Percentiles rank a stretch among this genome's conserved stretches.
These are phyloP conservation scores for Zeuzera pyrina DNA, from an alignment of 2,888 invertebrate species.

Conservation along the genomic window DNA sequence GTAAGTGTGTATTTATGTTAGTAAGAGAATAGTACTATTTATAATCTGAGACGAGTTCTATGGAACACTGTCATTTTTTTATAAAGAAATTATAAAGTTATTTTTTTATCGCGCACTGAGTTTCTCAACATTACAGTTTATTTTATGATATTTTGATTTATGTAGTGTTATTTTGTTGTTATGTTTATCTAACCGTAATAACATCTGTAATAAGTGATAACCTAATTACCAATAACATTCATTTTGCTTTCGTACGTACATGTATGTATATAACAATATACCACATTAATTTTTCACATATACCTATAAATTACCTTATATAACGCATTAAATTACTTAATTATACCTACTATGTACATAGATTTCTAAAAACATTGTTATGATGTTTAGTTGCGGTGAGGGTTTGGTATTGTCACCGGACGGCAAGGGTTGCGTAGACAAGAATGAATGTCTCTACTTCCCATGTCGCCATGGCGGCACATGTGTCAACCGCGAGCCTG, in stretches of 20 bases:
- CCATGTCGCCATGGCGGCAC: conserved; percentile 95
- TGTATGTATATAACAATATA: background rate
- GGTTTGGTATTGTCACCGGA: conserved; percentile 92
- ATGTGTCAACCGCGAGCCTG: conserved; percentile 93
- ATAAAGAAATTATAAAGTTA: too few relatives aligned
- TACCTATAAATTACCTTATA: conserved; percentile 10
- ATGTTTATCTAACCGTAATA: background rate
- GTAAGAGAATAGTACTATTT: too few relatives aligned
- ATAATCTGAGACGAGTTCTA: too few relatives aligned
- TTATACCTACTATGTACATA: conserved; percentile 16
- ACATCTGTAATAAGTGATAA: too few relatives aligned
- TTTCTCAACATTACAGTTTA: conserved; percentile 17
- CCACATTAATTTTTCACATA: too few relatives aligned
- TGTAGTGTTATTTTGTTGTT: background rate
- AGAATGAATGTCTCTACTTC: conserved; percentile 95
- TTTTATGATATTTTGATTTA: background rate
- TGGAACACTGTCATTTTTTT: too few relatives aligned
- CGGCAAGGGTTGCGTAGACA: conserved; percentile 94
- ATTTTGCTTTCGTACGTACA: conserved; percentile 2
- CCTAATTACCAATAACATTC: background rate
- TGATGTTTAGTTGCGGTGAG: conserved; percentile 88
- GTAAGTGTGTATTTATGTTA: too few relatives aligned
- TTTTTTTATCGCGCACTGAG: conserved; percentile 40
- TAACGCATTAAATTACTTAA: conserved; percentile 9
- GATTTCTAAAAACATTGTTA: conserved; percentile 34